Conservation (phyloP, 2,113 vertebrate genomes). For the Eira barbara region DNA sequence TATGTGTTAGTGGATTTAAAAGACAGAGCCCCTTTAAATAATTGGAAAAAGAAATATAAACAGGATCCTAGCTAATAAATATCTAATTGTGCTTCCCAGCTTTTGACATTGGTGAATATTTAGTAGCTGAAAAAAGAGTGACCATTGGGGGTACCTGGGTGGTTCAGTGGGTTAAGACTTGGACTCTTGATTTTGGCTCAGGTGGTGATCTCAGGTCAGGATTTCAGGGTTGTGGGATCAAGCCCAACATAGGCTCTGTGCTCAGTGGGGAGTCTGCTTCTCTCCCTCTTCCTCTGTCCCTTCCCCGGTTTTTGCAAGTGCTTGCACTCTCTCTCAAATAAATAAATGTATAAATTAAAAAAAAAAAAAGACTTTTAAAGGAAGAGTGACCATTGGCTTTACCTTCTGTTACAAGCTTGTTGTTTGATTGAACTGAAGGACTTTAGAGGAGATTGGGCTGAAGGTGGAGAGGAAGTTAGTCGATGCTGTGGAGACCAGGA, state of each 20-base stretch:
- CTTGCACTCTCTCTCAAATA: neutral
- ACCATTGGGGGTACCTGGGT: neutral
- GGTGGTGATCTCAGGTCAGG: neutral
- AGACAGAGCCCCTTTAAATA: conserved; percentile 8
- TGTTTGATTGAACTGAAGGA: neutral
- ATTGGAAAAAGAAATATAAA: neutral
- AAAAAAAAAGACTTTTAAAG: neutral
- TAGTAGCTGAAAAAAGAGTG: neutral
- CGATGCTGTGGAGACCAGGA: neutral
- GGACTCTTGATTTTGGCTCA: neutral
- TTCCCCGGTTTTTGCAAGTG: neutral
- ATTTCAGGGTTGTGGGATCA: neutral
- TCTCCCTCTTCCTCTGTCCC: neutral
- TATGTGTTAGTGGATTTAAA: neutral
- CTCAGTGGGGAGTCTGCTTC: neutral
- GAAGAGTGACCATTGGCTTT: neutral
- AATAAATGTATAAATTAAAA: neutral
- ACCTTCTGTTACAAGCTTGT: neutral
- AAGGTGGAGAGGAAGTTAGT: neutral
- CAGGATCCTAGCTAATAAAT: neutral
- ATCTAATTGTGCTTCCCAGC: neutral
- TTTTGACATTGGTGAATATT: neutral
- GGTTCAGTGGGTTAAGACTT: neutral
- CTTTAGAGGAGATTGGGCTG: neutral
- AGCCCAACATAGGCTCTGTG: neutral